phyloP scores from a whole-genome alignment of 2,113 vertebrate species.

The Arvicanthis niloticus region DNA sequence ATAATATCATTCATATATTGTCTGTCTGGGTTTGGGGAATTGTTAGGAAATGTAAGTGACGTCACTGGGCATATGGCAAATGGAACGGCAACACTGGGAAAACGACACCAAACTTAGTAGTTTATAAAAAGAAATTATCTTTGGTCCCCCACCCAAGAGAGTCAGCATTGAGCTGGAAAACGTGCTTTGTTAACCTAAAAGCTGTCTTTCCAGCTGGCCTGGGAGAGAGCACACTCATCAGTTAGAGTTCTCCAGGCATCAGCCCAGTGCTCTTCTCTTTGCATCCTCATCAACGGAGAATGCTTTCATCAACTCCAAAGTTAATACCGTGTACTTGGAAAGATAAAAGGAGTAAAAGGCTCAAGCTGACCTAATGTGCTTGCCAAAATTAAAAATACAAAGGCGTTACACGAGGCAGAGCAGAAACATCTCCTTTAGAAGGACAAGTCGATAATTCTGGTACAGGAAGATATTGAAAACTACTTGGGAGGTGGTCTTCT shows the following conservation, averaged over 20 bases:
- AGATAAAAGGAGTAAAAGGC: conserved; percentile 26
- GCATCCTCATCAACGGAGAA: conserved; percentile 36
- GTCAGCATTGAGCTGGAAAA: conserved; percentile 59
- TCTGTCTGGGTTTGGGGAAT: background rate
- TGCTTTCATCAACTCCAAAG: conserved; percentile 48
- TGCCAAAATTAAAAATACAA: conserved; percentile 53
- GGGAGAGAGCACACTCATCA: background rate
- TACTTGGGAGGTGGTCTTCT: background rate
- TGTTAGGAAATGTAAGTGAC: conserved; percentile 45
- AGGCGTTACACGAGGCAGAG: background rate
- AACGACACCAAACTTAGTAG: conserved; percentile 53
- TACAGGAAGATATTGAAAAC: background rate
- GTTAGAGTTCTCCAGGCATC: background rate
- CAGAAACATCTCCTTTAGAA: background rate
- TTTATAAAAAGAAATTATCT: conserved; percentile 52
- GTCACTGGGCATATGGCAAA: conserved; percentile 48
- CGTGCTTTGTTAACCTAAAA: conserved; percentile 54
- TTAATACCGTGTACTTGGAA: conserved; percentile 15
- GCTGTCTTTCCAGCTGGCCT: conserved; percentile 25
- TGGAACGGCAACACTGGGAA: conserved; percentile 43
- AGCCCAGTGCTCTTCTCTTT: background rate
- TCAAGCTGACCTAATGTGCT: background rate
- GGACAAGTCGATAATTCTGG: background rate
- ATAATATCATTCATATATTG: background rate
- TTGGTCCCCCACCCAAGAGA: background rate